Evolutionary conservation across 1,140 invertebrate genomes (phyloP).

Genomic region (Mylabris phalerata): DNA sequence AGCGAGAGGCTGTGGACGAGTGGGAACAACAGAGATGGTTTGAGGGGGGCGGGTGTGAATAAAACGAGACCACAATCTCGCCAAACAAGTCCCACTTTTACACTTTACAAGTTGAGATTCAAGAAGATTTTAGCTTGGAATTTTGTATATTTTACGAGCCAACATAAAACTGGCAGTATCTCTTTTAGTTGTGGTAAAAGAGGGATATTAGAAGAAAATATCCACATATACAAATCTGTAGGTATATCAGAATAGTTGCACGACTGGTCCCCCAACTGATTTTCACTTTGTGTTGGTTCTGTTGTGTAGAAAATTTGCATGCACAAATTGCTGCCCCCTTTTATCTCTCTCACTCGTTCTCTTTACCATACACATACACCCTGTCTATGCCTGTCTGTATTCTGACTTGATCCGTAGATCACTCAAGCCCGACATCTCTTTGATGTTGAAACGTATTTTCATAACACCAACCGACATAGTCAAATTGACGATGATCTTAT

Average conservation of each 20-base stretch:
- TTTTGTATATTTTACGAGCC: constrained; percentile 10
- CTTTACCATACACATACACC: too few relatives aligned
- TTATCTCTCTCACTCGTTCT: too few relatives aligned
- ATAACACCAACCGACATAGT: constrained; percentile 24
- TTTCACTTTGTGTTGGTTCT: constrained; percentile 13
- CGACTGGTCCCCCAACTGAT: background rate
- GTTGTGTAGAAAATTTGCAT: constrained; percentile 25
- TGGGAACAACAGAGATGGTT: too few relatives aligned
- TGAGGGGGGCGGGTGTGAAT: too few relatives aligned
- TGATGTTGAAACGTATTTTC: constrained; percentile 31
- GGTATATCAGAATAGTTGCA: background rate
- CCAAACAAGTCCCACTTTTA: too few relatives aligned
- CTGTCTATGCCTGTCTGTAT: background rate
- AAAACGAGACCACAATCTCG: too few relatives aligned
- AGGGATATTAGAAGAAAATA: background rate
- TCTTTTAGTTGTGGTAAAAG: constrained; percentile 1
- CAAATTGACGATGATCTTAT: background rate
- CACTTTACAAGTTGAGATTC: too few relatives aligned
- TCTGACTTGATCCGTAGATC: constrained; percentile 27
- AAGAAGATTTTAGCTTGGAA: too few relatives aligned
- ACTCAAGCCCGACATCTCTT: constrained; percentile 24
- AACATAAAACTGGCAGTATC: constrained; percentile 1
- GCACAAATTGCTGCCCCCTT: constrained; percentile 21
- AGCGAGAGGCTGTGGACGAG: too few relatives aligned
- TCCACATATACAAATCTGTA: too few relatives aligned